phyloP scores from a whole-genome alignment of 1,140 invertebrate species.

The Chironomus striatipennis region DNA sequence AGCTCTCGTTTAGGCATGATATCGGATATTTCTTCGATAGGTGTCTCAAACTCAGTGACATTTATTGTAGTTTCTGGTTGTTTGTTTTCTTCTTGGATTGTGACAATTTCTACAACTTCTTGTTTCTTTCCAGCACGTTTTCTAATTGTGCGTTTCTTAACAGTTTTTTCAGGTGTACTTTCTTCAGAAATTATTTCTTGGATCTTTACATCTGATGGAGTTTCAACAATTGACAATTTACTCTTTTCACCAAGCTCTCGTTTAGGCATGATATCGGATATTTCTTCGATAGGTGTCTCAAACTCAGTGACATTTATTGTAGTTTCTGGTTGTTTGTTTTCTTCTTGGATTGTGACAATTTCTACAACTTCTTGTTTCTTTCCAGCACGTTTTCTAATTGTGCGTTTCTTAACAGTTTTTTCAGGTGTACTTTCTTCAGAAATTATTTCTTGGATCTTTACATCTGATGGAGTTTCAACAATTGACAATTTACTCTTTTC shows the following conservation, averaged over 20 bases:
- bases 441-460: no score
- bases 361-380: no score
- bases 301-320: no score
- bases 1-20: neutral
- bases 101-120: constrained; percentile 36
- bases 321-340: no score
- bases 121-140: constrained; percentile 35
- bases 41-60: constrained; percentile 29
- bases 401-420: no score
- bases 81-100: constrained; percentile 32
- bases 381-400: no score
- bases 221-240: neutral
- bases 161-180: constrained; percentile 23
- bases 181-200: neutral
- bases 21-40: constrained; percentile 29
- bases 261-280: neutral
- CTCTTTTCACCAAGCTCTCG: neutral
- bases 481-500: no score
- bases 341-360: no score
- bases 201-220: neutral
- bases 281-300: no score
- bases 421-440: no score
- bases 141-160: constrained; percentile 30
- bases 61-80: constrained; percentile 30
- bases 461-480: no score